Evolutionary conservation across 1,140 invertebrate species (phyloP).

Genomic region (Stenopsyche tienmushanensis): DNA sequence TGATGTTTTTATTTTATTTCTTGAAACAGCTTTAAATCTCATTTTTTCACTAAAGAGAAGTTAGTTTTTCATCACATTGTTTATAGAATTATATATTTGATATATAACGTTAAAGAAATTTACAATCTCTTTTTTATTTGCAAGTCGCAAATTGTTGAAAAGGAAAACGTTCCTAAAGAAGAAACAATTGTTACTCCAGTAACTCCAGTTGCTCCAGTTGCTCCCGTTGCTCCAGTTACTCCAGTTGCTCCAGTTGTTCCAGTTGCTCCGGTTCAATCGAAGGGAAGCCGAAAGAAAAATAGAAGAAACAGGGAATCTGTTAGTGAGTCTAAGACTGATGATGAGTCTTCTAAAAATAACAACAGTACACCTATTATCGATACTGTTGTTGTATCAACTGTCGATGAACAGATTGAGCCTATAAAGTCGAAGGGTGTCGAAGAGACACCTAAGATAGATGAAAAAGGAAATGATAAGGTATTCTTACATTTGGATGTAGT

Average conservation of each 20-base stretch:
- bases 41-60: neutral
- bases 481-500: neutral
- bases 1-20: no score
- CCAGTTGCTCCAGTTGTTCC: no score
- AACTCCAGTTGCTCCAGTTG: neutral
- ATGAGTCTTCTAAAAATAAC: slow-evolving; percentile 8
- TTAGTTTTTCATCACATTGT: no score
- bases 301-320: slow-evolving; percentile 29
- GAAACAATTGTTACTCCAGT: neutral
- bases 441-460: slow-evolving; percentile 32
- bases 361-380: neutral
- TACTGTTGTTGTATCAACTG: neutral
- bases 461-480: slow-evolving; percentile 32
- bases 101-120: no score
- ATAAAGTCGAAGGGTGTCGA: slow-evolving; percentile 23
- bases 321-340: slow-evolving; percentile 29
- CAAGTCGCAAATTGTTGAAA: no score
- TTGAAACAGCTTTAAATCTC: no score
- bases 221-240: neutral
- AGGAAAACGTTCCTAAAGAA: neutral
- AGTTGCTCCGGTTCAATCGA: slow-evolving; percentile 24
- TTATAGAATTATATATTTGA: no score
- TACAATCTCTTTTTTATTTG: no score
- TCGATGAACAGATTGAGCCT: neutral
- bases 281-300: slow-evolving; percentile 31